A percentile compares a stretch with the other conserved stretches of the same genome.
These are phyloP conservation scores for Dryococelus australis DNA, from an alignment of 2,888 invertebrate species.

Conservation along the genomic window DNA sequence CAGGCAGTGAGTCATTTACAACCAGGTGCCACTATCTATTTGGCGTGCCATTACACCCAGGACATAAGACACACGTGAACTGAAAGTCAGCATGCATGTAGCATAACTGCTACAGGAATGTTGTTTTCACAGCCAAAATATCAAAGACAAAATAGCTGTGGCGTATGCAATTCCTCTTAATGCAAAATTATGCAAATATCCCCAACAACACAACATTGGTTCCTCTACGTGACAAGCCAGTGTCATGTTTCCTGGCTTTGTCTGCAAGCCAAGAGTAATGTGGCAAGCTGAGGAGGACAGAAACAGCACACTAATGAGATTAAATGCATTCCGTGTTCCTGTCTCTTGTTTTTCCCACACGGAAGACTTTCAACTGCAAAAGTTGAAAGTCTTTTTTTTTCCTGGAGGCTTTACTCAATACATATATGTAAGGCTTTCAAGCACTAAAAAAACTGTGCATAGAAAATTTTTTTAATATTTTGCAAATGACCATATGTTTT, in stretches of 20 bases:
- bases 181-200: background rate
- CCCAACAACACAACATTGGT: background rate
- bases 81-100: background rate
- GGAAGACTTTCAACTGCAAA: slow-evolving; percentile 16
- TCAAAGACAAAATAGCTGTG: background rate
- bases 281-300: background rate
- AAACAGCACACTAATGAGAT: background rate
- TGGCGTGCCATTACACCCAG: background rate
- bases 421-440: background rate
- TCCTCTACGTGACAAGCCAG: background rate
- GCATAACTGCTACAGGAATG: background rate
- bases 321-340: background rate
- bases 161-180: background rate
- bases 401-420: background rate
- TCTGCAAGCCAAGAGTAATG: background rate
- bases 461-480: no score
- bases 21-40: background rate
- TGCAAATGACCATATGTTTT: no score
- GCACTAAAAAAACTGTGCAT: background rate
- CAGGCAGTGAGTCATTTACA: background rate
- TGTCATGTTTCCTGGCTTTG: background rate
- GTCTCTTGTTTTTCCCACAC: background rate
- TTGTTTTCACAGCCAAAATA: background rate
- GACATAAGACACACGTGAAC: no score
- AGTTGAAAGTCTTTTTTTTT: background rate